Conservation (phyloP, 2,888 invertebrate genomes). For the Nasonia oneida region DNA sequence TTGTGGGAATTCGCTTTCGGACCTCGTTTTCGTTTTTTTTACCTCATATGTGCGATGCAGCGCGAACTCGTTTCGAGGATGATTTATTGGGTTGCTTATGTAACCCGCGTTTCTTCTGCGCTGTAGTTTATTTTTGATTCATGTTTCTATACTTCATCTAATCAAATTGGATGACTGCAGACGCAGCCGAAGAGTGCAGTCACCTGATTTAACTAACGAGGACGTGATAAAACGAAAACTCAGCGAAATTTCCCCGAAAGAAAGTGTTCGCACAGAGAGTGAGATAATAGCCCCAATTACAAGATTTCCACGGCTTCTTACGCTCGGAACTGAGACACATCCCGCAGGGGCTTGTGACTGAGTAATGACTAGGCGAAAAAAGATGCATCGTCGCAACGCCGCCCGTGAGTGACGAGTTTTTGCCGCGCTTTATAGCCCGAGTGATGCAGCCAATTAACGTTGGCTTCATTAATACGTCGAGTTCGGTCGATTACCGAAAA, state of each 20-base stretch:
- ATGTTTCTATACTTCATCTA: not conserved
- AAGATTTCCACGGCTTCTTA: not conserved
- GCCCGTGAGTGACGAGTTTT: constrained; percentile 32
- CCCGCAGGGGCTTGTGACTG: not conserved
- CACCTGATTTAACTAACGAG: not conserved
- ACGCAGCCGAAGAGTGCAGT: not conserved
- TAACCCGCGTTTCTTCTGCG: not conserved
- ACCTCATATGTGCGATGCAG: not conserved
- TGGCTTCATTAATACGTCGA: constrained; percentile 71
- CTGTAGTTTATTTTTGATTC: not conserved
- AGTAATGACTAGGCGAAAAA: not conserved
- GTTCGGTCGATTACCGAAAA: not conserved
- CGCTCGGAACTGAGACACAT: not conserved
- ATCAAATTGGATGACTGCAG: not conserved
- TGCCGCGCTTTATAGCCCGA: constrained; percentile 13
- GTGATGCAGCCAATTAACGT: constrained; percentile 70
- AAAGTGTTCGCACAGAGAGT: not conserved
- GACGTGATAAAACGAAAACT: not conserved
- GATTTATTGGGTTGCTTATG: constrained; percentile 10
- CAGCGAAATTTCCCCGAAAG: not conserved
- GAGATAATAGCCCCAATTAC: constrained; percentile 9
- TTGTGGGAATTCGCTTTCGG: constrained; percentile 29
- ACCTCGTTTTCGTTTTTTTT: not conserved
- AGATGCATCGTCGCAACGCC: not conserved
- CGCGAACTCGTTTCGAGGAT: not conserved